phyloP scores from a whole-genome alignment of 2,888 invertebrate species.

The Hecatera dysodea region DNA sequence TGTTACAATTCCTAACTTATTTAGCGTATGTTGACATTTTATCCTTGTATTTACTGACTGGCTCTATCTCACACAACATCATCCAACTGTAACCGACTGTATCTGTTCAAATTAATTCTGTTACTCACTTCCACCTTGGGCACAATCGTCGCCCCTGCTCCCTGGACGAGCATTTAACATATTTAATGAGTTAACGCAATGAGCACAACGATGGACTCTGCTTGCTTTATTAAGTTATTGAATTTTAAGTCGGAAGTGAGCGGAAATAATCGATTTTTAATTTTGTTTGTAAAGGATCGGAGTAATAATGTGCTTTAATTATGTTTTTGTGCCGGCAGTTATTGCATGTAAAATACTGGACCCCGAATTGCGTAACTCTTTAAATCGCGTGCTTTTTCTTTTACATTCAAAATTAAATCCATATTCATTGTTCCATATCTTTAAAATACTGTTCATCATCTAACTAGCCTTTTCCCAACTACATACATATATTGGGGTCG shows the following conservation, averaged over 20 bases:
- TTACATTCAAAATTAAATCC: too few relatives aligned
- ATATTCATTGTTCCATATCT: too few relatives aligned
- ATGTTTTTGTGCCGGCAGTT: background rate
- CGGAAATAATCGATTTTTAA: conserved; percentile 20
- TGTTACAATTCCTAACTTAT: background rate
- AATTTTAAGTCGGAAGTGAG: conserved; percentile 3
- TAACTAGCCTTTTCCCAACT: too few relatives aligned
- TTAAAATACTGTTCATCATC: too few relatives aligned
- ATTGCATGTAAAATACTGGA: background rate
- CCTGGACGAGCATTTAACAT: conserved; percentile 57
- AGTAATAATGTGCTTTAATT: conserved; percentile 7
- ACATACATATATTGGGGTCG: too few relatives aligned
- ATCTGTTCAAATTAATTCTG: conserved; percentile 66
- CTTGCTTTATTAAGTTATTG: conserved; percentile 31
- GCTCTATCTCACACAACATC: conserved; percentile 20
- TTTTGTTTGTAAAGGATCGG: conserved; percentile 9
- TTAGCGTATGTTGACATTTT: background rate
- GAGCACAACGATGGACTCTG: conserved; percentile 39
- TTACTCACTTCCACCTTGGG: conserved; percentile 67
- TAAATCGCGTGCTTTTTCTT: too few relatives aligned
- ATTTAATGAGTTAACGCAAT: conserved; percentile 54
- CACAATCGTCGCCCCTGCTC: conserved; percentile 64
- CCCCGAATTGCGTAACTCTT: too few relatives aligned
- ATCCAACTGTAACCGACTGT: conserved; percentile 55
- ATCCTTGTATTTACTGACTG: background rate